Conservation (phyloP, 1,140 invertebrate species). For the Cyclina sinensis region DNA sequence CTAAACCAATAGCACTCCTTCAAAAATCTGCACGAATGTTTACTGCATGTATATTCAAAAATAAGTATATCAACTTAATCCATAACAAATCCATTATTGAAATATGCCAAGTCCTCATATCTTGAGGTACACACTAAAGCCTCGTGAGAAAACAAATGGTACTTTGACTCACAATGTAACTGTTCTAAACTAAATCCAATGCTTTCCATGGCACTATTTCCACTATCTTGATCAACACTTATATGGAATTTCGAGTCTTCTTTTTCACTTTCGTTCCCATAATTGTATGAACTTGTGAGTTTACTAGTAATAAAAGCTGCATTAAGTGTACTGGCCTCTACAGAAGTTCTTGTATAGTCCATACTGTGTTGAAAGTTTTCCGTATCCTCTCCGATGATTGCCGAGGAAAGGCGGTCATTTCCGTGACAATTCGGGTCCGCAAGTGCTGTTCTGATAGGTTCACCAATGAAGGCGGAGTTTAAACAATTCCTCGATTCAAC, state of each 20-base stretch:
- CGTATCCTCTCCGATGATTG: not conserved
- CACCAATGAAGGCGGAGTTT: not conserved
- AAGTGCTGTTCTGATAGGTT: not conserved
- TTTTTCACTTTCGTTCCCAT: not conserved
- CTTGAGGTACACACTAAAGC: not conserved
- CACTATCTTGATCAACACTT: no score
- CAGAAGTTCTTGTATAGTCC: no score
- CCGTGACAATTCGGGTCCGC: not conserved
- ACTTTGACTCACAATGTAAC: not conserved
- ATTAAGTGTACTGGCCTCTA: not conserved
- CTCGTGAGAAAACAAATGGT: not conserved
- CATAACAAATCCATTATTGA: slow-evolving; percentile 4
- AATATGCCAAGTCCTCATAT: not conserved
- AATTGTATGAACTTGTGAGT: not conserved
- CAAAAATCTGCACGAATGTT: no score
- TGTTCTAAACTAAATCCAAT: no score
- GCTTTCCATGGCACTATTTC: no score
- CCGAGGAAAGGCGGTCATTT: not conserved
- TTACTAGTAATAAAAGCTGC: not conserved
- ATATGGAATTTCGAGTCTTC: not conserved
- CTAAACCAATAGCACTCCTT: no score
- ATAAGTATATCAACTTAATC: no score
- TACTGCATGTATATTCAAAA: no score
- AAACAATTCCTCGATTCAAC: not conserved
- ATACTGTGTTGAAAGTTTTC: not conserved